Percentiles rank a stretch among this genome's conserved stretches.
Evolutionary conservation across 2,888 invertebrate genomes (phyloP).

Genomic region (Drosophila affinis): DNA sequence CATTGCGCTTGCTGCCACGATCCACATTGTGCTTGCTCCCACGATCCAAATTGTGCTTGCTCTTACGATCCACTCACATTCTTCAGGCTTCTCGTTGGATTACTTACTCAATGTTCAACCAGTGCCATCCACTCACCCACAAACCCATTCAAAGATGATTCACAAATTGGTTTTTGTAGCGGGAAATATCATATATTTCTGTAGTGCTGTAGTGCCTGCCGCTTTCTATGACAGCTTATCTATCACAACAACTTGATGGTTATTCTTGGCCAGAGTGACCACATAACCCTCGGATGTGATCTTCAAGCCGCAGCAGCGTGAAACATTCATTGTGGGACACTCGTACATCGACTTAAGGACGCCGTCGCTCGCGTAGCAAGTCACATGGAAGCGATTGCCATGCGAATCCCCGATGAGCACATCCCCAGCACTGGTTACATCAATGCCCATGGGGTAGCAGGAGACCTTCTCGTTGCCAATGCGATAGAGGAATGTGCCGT

Average conservation of each 20-base stretch:
- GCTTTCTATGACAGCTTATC: constrained; percentile 87
- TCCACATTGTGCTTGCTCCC: too few relatives aligned
- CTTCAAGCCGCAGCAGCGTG: constrained; percentile 98
- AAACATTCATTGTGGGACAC: constrained; percentile 99
- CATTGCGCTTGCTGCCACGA: too few relatives aligned
- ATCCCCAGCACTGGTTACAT: constrained; percentile 98
- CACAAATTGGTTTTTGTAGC: too few relatives aligned
- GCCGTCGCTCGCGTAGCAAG: constrained; percentile 96
- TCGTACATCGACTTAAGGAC: constrained; percentile 95
- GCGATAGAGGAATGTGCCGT: constrained; percentile 94
- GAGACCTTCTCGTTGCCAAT: constrained; percentile 98
- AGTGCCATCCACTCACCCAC: too few relatives aligned
- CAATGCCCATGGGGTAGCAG: constrained; percentile 98
- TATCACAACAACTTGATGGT: constrained; percentile 98
- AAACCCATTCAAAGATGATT: too few relatives aligned
- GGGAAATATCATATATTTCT: too few relatives aligned
- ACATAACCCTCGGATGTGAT: constrained; percentile 98
- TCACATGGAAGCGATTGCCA: constrained; percentile 98
- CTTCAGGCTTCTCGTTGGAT: too few relatives aligned
- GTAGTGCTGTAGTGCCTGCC: too few relatives aligned
- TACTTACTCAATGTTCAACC: too few relatives aligned
- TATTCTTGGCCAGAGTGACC: constrained; percentile 98
- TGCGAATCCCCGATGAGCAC: constrained; percentile 99
- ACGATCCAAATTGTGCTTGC: too few relatives aligned
- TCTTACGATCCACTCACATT: too few relatives aligned